phyloP scores from a whole-genome alignment of 1,140 invertebrate genomes.

The Achatina immaculata region DNA sequence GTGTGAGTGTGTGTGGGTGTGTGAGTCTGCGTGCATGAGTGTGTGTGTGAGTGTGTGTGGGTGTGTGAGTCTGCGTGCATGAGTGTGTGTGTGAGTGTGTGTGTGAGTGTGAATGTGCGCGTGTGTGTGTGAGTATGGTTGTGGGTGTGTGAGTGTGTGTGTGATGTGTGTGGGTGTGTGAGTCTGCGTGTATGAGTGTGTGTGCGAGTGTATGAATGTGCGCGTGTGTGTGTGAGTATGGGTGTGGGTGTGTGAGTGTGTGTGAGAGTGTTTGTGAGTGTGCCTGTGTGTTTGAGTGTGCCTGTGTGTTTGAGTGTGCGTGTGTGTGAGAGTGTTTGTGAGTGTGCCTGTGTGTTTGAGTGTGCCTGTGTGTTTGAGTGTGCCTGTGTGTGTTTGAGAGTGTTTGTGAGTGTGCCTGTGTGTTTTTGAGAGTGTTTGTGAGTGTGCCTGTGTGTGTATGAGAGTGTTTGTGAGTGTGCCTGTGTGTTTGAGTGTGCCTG shows the following conservation, averaged over 20 bases:
- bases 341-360: not conserved
- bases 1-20: constrained; percentile 16
- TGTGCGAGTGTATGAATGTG: not conserved
- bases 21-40: constrained; percentile 12
- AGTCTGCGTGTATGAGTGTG: not conserved
- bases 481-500: too few species aligned
- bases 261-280: constrained; percentile 20
- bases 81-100: constrained; percentile 15
- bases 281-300: not conserved
- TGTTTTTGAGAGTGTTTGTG: not conserved
- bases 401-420: not conserved
- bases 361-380: constrained; percentile 2
- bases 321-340: constrained; percentile 3
- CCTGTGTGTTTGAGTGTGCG: constrained; percentile 4
- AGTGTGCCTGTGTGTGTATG: too few species aligned
- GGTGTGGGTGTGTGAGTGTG: not conserved
- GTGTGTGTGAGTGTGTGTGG: constrained; percentile 9
- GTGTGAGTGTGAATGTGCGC: not conserved
- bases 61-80: constrained; percentile 15
- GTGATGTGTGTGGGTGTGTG: not conserved
- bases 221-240: not conserved
- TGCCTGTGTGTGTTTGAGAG: not conserved
- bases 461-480: too few species aligned
- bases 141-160: not conserved
- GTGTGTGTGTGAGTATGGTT: not conserved